Base-by-base conservation (phyloP, 2,888 invertebrate species). In the Crioceris asparagi region DNA sequence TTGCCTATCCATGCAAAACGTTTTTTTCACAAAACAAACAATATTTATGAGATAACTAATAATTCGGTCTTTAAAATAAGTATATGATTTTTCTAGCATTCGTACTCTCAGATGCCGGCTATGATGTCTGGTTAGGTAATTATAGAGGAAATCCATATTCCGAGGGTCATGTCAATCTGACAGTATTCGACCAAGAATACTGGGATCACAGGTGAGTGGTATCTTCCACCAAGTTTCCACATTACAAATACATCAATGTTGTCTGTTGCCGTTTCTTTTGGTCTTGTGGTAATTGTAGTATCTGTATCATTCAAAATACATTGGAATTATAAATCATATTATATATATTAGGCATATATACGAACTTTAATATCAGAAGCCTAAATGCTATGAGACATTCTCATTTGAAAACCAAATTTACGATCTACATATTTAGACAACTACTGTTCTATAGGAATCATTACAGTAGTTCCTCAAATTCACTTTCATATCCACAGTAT, bases 101-200 rank as follows among this genome's bases (percentile, higher is more conserved):
- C 43, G 46, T 57, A 5, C 39, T 81, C 62, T 65, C 69, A 61
- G 65, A 79, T 41, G 57, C 59, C 4, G 67, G 68, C 6, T 70
- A 64, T 43, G 71, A 71, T 43, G 69, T 71, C 1, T 83, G 65
- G 81, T 68, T 62, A 62, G 58, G 67, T 7, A 72, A 71, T 45
- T 61, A 54, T 31, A 46, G 64, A 40, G 62, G 62, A 16, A 61
- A 51, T 26, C 44, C 49, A 32, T 62, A 62, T 45, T 60, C 62
- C 1, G 55, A 60, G 39, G 52, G 50, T 7, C 62, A 64, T 36
- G 39, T 55, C 2, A 55, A 56, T 35, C 44, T 57, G 32, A 58
- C 57, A 4, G 50, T 54, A 4, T 37, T 50, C 26, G 58, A 62
- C 46, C 45, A 48, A 12, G 46, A 55, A 38, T 64, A 51, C 45